Base-by-base conservation (phyloP, 2,113 vertebrate genomes). In the Lipotes vexillifer region DNA sequence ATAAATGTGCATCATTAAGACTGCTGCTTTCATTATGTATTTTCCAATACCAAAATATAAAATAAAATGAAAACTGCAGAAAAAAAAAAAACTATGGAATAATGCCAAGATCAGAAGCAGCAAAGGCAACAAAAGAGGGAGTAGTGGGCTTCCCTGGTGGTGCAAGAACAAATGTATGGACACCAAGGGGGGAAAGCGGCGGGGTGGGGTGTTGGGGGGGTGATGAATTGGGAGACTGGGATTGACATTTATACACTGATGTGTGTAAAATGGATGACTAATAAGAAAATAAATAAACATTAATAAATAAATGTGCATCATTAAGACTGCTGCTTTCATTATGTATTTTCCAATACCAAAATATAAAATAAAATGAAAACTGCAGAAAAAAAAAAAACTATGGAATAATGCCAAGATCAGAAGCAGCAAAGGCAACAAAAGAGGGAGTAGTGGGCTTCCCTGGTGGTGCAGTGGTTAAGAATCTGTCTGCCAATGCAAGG, bases 301-400 rank as follows among this genome's bases (percentile, higher is more conserved):
- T n/a, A 52, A 52, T 15, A 52, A 52, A 52, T 52, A 52, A 15
- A 36, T 65, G 27, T 68, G 57, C 6, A 20, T 41, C 23, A 41
- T 88, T 86, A 81, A 92, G 44, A 85, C 7, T 69, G 27, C 8
- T 75, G 38, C 90, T 96, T 78, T 94, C 36, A 46, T 38, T 59
- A 49, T 29, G 6, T 41, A 49, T 93, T 98, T 94, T 95, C 65
- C 82, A 96, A 29, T 52, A 87, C 66, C 74, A 71, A 95, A 90
- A 68, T 94, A 49, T 12, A 97, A 96, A 49, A 86, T n/a, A 27
- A 97, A 97, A 93, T 82, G 92, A 98, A 97, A n/a, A 66, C 33
- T 89, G 2, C 21, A 92, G 41, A 92, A 52, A 15, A 52, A 14
- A 49, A 49, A 49, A 46, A 13, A 80, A 69, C 41, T 13, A 38